phyloP scores from a whole-genome alignment of 1,140 invertebrate genomes.

The Ephestia elutella region DNA sequence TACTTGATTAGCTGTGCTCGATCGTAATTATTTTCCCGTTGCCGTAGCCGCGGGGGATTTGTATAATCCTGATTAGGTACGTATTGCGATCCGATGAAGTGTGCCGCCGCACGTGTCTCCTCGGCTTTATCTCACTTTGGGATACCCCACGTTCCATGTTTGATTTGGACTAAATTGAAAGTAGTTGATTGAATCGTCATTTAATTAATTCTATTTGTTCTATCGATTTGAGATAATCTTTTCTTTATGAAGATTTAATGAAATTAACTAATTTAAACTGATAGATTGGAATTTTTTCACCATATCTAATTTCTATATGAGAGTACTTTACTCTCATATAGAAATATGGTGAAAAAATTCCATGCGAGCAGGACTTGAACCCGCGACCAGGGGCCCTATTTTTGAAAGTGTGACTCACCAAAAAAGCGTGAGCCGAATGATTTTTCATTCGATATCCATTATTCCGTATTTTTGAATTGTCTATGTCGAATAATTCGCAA shows the following conservation, averaged over 20 bases:
- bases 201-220: not conserved
- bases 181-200: constrained; percentile 9
- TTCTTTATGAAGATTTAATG: not conserved
- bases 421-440: too few relatives aligned
- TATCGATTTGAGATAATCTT: not conserved
- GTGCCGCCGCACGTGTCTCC: constrained; percentile 49
- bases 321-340: too few relatives aligned
- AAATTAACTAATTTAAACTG: not conserved
- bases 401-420: too few relatives aligned
- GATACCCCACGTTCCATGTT: not conserved
- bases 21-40: constrained; percentile 60
- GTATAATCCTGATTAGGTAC: constrained; percentile 69
- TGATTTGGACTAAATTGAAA: constrained; percentile 11
- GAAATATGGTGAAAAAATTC: too few relatives aligned
- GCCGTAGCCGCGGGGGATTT: constrained; percentile 40
- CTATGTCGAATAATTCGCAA: too few relatives aligned
- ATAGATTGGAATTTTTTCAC: not conserved
- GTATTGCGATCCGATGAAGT: constrained; percentile 62
- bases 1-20: constrained; percentile 60
- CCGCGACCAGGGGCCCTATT: too few relatives aligned
- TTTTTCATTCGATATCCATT: too few relatives aligned
- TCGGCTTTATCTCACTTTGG: constrained; percentile 30
- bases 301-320: too few relatives aligned
- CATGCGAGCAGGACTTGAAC: too few relatives aligned
- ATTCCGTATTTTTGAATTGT: too few relatives aligned